Evolutionary conservation across 2,113 vertebrate genomes (phyloP).

Genomic region (Hyla sarda): DNA sequence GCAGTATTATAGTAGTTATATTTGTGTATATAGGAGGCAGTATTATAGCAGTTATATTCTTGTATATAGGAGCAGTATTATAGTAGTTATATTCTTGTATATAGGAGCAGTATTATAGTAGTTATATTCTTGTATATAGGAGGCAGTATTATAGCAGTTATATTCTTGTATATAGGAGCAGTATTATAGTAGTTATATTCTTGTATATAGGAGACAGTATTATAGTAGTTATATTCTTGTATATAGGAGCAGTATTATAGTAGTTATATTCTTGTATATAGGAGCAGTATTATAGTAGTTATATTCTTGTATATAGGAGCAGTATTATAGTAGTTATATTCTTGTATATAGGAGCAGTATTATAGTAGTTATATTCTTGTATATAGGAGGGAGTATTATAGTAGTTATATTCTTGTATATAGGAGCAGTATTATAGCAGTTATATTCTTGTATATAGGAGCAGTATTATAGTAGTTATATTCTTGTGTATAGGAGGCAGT

Average conservation of each 20-base stretch:
- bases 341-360: neutral
- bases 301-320: neutral
- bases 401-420: neutral
- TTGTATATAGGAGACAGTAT: too few species aligned
- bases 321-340: neutral
- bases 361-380: neutral
- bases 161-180: too few species aligned
- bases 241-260: too few species aligned
- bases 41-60: neutral
- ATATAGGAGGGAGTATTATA: too few species aligned
- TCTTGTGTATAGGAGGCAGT: too few species aligned
- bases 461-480: too few species aligned
- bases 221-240: too few species aligned
- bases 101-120: neutral
- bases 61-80: neutral
- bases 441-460: neutral
- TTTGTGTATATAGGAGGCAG: neutral
- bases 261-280: too few species aligned
- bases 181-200: too few species aligned
- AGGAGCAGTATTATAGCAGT: conserved; percentile 1
- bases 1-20: neutral
- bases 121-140: neutral
- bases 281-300: neutral
- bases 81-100: neutral
- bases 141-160: conserved; percentile 5